Evolutionary conservation across 2,113 vertebrate species (phyloP).

Genomic region (Serilophus lunatus): DNA sequence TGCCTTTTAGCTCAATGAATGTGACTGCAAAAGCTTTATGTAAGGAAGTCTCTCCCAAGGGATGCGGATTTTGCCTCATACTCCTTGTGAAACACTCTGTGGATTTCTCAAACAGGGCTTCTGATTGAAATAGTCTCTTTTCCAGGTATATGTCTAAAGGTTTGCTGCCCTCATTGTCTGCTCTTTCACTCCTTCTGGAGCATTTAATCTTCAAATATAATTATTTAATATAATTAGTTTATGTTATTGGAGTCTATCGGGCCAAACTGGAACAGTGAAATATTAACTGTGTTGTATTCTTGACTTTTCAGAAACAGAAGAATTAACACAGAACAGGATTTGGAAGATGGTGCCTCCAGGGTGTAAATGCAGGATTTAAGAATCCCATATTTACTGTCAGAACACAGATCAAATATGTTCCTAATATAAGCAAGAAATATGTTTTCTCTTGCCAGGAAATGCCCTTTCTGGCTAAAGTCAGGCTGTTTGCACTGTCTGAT

Average conservation of each 20-base stretch:
- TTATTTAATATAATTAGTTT: background rate
- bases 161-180: background rate
- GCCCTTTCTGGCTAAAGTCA: background rate
- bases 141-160: background rate
- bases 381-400: background rate
- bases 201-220: background rate
- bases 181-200: background rate
- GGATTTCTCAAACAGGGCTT: background rate
- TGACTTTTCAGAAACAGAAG: background rate
- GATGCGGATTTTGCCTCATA: background rate
- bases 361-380: background rate
- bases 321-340: background rate
- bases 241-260: background rate
- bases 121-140: background rate
- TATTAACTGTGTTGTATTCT: accelerated
- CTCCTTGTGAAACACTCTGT: background rate
- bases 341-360: background rate
- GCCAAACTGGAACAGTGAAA: background rate
- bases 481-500: background rate
- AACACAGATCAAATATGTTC: background rate
- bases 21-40: background rate
- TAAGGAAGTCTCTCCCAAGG: background rate
- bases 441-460: background rate
- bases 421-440: background rate
- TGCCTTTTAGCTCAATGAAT: background rate